phyloP scores from a whole-genome alignment of 2,888 invertebrate genomes.

The Copidosoma aretas region DNA sequence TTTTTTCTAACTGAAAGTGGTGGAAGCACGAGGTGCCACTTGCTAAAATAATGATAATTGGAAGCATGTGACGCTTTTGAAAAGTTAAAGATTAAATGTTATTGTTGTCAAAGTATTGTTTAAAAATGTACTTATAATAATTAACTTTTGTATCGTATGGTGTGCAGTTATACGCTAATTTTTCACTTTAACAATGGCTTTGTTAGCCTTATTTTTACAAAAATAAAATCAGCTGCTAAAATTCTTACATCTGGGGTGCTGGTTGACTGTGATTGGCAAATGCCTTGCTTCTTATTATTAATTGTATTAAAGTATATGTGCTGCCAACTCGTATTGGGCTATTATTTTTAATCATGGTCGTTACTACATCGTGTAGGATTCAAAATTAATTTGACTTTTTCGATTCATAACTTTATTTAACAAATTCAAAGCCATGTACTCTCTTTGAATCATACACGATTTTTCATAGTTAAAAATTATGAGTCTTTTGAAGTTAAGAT shows the following conservation, averaged over 20 bases:
- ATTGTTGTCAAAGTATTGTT: constrained; percentile 19
- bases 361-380: constrained; percentile 28
- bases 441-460: constrained; percentile 26
- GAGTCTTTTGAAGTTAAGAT: neutral
- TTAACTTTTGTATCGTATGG: constrained; percentile 51
- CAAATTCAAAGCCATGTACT: constrained; percentile 6
- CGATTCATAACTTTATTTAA: neutral
- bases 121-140: constrained; percentile 49
- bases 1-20: constrained; percentile 55
- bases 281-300: constrained; percentile 51
- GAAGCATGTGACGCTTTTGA: constrained; percentile 54
- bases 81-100: constrained; percentile 17
- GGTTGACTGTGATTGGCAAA: constrained; percentile 54
- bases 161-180: constrained; percentile 47
- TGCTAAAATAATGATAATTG: constrained; percentile 54
- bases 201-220: constrained; percentile 34
- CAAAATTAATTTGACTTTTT: constrained; percentile 4
- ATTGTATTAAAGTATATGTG: constrained; percentile 17
- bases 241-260: constrained; percentile 53
- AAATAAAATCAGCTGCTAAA: constrained; percentile 45
- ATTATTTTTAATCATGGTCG: constrained; percentile 9
- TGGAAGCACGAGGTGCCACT: constrained; percentile 55
- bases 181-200: constrained; percentile 46
- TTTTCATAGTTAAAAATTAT: constrained; percentile 10
- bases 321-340: constrained; percentile 29